These are phyloP conservation scores for Epicauta chinensis DNA, from an alignment of 1,140 invertebrate genomes.

Conservation along the genomic window DNA sequence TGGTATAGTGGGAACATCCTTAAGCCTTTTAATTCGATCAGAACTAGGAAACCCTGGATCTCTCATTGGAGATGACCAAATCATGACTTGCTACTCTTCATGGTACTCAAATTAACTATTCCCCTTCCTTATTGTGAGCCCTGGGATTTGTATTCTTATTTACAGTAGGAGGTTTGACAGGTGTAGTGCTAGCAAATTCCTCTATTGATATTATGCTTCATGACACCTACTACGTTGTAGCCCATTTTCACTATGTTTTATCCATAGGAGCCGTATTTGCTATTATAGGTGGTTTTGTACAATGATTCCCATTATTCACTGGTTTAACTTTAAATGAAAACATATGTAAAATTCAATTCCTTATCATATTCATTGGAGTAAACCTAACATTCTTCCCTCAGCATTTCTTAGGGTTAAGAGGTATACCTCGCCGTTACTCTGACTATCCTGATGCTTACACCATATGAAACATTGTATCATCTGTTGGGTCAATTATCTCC, in stretches of 20 bases:
- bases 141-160: slow-evolving; percentile 69
- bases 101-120: slow-evolving; percentile 48
- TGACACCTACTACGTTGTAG: slow-evolving; percentile 71
- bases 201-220: slow-evolving; percentile 64
- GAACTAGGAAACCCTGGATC: slow-evolving; percentile 55
- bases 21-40: slow-evolving; percentile 61
- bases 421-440: slow-evolving; percentile 65
- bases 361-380: slow-evolving; percentile 57
- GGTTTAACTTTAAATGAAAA: slow-evolving; percentile 50
- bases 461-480: slow-evolving; percentile 59
- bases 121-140: slow-evolving; percentile 52
- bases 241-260: slow-evolving; percentile 66
- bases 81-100: slow-evolving; percentile 54
- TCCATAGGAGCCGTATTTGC: slow-evolving; percentile 64
- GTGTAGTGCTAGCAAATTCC: slow-evolving; percentile 62
- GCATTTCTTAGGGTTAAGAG: slow-evolving; percentile 66
- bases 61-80: slow-evolving; percentile 59
- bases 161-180: slow-evolving; percentile 56
- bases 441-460: slow-evolving; percentile 63
- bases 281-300: slow-evolving; percentile 59
- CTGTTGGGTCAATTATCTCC: slow-evolving; percentile 55
- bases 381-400: slow-evolving; percentile 73
- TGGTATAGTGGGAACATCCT: slow-evolving; percentile 55
- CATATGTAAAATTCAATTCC: slow-evolving; percentile 54
- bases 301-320: slow-evolving; percentile 60